Evolutionary conservation across 1,140 invertebrate genomes (phyloP).

Genomic region (Drosophila triauraria): DNA sequence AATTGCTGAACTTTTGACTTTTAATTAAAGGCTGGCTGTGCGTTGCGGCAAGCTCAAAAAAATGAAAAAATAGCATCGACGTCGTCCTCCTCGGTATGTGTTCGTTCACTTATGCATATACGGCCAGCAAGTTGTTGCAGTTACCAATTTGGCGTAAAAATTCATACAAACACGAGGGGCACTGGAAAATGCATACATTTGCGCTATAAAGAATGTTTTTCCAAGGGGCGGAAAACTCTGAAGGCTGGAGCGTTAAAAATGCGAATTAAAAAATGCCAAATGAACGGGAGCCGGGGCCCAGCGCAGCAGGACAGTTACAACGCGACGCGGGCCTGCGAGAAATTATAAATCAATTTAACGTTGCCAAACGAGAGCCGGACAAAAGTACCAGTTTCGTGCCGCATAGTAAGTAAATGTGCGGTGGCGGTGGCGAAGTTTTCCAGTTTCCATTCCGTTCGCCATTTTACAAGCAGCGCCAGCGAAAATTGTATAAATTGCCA

Average conservation of each 20-base stretch:
- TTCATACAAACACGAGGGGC: conserved; percentile 41
- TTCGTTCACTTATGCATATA: conserved; percentile 17
- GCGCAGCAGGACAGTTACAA: conserved; percentile 67
- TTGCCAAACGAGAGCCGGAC: conserved; percentile 50
- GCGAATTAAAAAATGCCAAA: conserved; percentile 57
- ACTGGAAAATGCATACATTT: conserved; percentile 41
- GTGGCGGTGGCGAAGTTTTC: conserved; percentile 51
- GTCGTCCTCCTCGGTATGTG: conserved; percentile 1
- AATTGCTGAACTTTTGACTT: conserved; percentile 77
- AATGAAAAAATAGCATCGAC: neutral
- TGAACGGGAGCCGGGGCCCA: conserved; percentile 51
- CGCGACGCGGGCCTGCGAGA: conserved; percentile 54
- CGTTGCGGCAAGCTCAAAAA: conserved; percentile 1
- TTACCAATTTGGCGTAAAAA: conserved; percentile 65
- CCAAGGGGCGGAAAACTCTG: conserved; percentile 10
- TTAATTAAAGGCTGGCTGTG: conserved; percentile 65
- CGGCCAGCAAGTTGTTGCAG: conserved; percentile 37
- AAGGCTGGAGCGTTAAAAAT: conserved; percentile 36
- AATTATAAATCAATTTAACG: conserved; percentile 83
- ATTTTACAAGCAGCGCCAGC: conserved; percentile 59
- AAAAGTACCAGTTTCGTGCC: conserved; percentile 54
- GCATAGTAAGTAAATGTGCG: conserved; percentile 73
- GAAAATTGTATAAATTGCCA: conserved; percentile 82
- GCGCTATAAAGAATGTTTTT: conserved; percentile 39
- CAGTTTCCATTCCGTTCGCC: conserved; percentile 41